Conservation (phyloP, 2,888 invertebrate species). For the Cylloceria caligata region DNA sequence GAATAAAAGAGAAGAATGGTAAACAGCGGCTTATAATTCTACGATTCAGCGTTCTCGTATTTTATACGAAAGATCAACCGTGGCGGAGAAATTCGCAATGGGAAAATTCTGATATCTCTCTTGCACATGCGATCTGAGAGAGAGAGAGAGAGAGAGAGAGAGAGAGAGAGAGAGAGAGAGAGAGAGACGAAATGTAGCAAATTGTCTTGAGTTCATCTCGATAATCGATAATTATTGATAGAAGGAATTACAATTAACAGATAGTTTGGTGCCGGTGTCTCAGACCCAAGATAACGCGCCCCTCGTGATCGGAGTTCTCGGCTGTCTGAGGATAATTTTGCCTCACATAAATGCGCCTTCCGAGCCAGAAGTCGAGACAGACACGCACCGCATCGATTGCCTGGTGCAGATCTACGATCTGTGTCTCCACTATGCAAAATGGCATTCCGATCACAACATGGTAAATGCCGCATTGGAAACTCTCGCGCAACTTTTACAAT, state of each 20-base stretch:
- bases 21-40: no score
- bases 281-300: constrained; percentile 75
- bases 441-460: constrained; percentile 93
- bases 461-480: constrained; percentile 94
- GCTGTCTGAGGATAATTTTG: constrained; percentile 88
- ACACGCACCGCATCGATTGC: constrained; percentile 74
- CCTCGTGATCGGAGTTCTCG: constrained; percentile 88
- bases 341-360: constrained; percentile 85
- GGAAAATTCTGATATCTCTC: no score
- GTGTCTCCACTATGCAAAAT: constrained; percentile 89
- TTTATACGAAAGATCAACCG: no score
- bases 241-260: constrained; percentile 57
- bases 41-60: no score
- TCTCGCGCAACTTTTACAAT: constrained; percentile 86
- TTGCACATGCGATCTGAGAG: no score
- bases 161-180: no score
- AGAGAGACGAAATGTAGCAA: no score
- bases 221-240: not conserved
- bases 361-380: constrained; percentile 71
- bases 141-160: no score
- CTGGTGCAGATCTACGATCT: constrained; percentile 90
- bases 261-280: constrained; percentile 71
- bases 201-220: no score
- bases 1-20: no score
- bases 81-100: no score